A percentile compares a stretch with the other conserved stretches of the same genome.
phyloP scores from a whole-genome alignment of 2,888 invertebrate genomes.

The Himalopsyche tibetana region DNA sequence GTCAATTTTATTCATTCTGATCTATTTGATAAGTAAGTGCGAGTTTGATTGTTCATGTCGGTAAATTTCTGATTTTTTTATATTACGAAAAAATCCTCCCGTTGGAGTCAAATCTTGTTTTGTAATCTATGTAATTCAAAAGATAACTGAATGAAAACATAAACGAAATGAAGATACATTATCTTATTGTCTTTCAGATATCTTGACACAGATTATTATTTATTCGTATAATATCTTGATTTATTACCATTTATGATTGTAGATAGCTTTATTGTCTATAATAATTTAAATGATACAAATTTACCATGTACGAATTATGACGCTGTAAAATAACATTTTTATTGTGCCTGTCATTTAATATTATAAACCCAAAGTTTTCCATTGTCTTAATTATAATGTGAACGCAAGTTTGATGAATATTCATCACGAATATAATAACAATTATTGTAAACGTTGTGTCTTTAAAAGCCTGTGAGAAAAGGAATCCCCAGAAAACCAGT shows the following conservation, averaged over 20 bases:
- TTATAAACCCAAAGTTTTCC: not conserved
- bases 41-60: too few species aligned
- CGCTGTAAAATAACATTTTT: not conserved
- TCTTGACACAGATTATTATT: too few species aligned
- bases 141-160: too few species aligned
- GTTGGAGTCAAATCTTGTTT: too few species aligned
- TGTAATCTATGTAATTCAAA: too few species aligned
- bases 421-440: constrained; percentile 20
- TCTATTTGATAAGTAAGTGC: too few species aligned
- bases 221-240: not conserved
- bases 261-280: not conserved
- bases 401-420: constrained; percentile 39
- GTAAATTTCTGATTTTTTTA: too few species aligned
- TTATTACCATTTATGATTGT: not conserved
- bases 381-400: constrained; percentile 31
- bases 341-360: constrained; percentile 10
- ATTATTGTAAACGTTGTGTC: constrained; percentile 22
- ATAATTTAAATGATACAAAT: not conserved
- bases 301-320: too few species aligned
- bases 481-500: constrained; percentile 54
- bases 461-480: constrained; percentile 53
- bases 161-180: too few species aligned
- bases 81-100: too few species aligned
- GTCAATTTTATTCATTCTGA: too few species aligned
- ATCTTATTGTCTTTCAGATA: too few species aligned